phyloP scores from a whole-genome alignment of 2,888 invertebrate species.

The Luffia ferchaultella region DNA sequence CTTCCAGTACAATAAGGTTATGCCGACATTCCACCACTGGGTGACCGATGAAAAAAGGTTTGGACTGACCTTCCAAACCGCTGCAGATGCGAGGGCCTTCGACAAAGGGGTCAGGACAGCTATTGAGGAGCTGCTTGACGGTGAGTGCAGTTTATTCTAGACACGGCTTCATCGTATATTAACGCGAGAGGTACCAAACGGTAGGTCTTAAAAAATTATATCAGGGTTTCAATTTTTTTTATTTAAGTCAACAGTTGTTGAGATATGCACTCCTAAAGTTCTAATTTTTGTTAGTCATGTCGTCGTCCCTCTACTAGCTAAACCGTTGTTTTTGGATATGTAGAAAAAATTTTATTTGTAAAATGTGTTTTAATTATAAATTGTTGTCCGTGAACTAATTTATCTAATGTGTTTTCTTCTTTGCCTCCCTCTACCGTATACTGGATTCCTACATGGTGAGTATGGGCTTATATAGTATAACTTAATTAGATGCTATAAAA shows the following conservation, averaged over 20 bases:
- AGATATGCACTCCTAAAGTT: no score
- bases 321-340: no score
- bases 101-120: slow-evolving; percentile 91
- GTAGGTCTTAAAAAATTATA: no score
- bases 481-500: background rate
- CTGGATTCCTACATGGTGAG: slow-evolving; percentile 74
- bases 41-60: slow-evolving; percentile 94
- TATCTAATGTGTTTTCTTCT: slow-evolving; percentile 73
- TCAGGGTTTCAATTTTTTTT: no score
- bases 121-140: slow-evolving; percentile 89
- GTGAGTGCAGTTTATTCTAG: slow-evolving; percentile 65
- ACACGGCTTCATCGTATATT: no score
- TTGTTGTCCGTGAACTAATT: slow-evolving; percentile 48
- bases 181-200: no score
- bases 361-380: no score
- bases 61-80: slow-evolving; percentile 95
- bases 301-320: no score
- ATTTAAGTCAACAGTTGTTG: no score
- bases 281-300: no score
- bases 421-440: slow-evolving; percentile 64
- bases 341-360: no score
- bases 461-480: slow-evolving; percentile 16
- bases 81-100: slow-evolving; percentile 93
- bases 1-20: slow-evolving; percentile 96
- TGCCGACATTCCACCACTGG: slow-evolving; percentile 99